phyloP scores from a whole-genome alignment of 1,140 invertebrate species.

The Nymphalis io region DNA sequence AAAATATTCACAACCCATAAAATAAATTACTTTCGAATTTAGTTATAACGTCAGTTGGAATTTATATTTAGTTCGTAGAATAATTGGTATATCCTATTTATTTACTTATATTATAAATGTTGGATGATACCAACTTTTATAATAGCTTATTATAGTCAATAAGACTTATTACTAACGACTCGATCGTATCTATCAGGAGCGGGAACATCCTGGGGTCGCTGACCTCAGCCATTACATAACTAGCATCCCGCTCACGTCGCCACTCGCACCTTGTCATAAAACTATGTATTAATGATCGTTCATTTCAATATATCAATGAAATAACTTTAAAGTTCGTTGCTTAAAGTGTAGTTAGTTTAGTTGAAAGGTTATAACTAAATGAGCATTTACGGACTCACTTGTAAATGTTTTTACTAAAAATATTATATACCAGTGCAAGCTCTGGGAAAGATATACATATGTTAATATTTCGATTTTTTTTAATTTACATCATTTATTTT shows the following conservation, averaged over 20 bases:
- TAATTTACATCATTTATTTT: too few relatives aligned
- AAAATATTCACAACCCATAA: too few relatives aligned
- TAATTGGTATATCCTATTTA: neutral
- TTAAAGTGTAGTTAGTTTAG: neutral
- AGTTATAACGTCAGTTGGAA: too few relatives aligned
- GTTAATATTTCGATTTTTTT: too few relatives aligned
- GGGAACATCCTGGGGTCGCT: conserved; percentile 56
- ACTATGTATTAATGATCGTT: conserved; percentile 27
- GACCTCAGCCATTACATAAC: conserved; percentile 48
- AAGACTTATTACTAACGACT: conserved; percentile 32
- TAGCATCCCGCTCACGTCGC: conserved; percentile 40
- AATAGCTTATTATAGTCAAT: conserved; percentile 25
- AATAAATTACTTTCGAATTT: too few relatives aligned
- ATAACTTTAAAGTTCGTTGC: neutral
- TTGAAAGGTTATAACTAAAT: too few relatives aligned
- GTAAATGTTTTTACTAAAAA: too few relatives aligned
- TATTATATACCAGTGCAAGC: too few relatives aligned
- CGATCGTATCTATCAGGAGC: conserved; percentile 42
- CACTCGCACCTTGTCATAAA: conserved; percentile 29
- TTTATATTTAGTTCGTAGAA: neutral
- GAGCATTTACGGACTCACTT: too few relatives aligned
- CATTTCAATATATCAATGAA: conserved; percentile 23
- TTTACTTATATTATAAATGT: neutral
- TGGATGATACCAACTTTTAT: neutral
- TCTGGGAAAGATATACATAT: too few relatives aligned